phyloP scores from a whole-genome alignment of 2,113 vertebrate genomes.

The Mugil cephalus region DNA sequence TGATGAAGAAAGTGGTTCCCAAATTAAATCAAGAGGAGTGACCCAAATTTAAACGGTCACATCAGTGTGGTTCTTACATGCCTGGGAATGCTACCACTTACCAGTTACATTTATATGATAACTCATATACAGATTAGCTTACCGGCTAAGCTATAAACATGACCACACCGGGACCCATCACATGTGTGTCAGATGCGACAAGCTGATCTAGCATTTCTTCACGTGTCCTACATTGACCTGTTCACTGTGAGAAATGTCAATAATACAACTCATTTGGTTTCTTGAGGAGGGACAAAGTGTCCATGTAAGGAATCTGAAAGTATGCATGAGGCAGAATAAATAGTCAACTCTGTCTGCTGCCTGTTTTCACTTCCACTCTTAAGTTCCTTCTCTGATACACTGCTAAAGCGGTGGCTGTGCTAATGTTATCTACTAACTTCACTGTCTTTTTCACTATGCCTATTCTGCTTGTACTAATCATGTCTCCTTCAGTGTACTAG shows the following conservation, averaged over 20 bases:
- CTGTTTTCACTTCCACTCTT: constrained; percentile 21
- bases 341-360: neutral
- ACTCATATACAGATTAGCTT: no score
- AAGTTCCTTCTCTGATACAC: neutral
- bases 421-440: no score
- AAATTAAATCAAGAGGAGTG: no score
- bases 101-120: no score
- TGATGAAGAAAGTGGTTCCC: no score
- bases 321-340: neutral
- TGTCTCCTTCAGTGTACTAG: neutral
- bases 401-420: no score
- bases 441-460: neutral
- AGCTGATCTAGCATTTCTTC: neutral
- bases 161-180: no score
- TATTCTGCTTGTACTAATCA: neutral
- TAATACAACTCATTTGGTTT: neutral
- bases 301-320: constrained; percentile 2
- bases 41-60: no score
- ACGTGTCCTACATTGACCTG: neutral
- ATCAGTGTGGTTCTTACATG: no score
- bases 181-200: no score
- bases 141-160: no score
- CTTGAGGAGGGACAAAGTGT: neutral
- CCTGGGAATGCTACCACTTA: no score
- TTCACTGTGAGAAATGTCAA: neutral